Evolutionary conservation across 1,140 invertebrate genomes (phyloP), one percentile per base, ranked within the genome.

Genomic region (Drosophila pectinifera): DNA sequence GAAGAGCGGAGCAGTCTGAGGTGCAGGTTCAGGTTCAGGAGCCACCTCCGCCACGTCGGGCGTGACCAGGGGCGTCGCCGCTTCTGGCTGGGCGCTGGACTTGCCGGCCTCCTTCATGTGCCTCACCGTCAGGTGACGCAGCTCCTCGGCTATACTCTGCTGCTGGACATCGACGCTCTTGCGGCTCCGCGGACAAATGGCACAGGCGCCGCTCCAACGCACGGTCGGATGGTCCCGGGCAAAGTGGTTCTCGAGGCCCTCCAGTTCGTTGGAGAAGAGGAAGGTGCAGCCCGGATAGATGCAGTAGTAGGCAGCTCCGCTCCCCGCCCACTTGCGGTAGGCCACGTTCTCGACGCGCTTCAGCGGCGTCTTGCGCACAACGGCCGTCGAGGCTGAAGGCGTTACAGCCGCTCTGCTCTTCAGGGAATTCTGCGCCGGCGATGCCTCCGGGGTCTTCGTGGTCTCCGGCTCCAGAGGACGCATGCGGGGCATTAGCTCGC

Each of bases 221-320:
- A 64, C 49, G 13, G 2, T 22, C 5, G 70, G 72, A 75, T 91
- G 89, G 1, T 91, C 77, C 2, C n/a, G 7, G 1, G 22, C 24
- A 39, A 91, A 77, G 42, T 91, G 89, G 38, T 64, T 80, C 42
- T 85, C 64, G 1, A 91, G 55, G 2, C 80, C 88, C 26, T 78
- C 78, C n/a, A 69, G 24, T 18, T 89, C 77, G 22, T 89, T 70
- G 3, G 89, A 84, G 31, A 75, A 90, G 0, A 83, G 65, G 22
- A 91, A 91, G 10, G 39, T 41, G 39, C 88, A 91, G 43, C 51
- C 42, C 2, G 48, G 43, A 8, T 48, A 38, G n/a, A 55, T 51
- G 46, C 88, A 91, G 42, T 72, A 82, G 41, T 85, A 91, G 6
- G 75, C 61, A 0, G 61, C 24, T 3, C 55, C 28, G 22, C 31